Conservation (phyloP, 2,888 invertebrate species). For the Drosophila bunnanda region DNA sequence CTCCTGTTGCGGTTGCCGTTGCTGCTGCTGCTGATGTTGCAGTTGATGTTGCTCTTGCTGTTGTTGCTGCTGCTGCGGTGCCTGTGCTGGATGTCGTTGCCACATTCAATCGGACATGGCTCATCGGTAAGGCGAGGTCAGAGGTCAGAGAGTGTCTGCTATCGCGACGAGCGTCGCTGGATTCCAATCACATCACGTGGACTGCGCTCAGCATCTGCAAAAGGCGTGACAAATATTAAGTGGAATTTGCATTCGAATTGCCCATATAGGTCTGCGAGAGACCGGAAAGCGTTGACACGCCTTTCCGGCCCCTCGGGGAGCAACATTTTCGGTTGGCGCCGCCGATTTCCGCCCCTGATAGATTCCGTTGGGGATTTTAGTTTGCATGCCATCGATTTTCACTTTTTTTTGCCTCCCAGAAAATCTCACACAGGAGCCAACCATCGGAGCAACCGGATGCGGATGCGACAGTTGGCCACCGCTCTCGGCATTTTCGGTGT, state of each 20-base stretch:
- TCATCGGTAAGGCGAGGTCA: constrained; percentile 11
- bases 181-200: constrained; percentile 67
- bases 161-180: constrained; percentile 55
- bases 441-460: constrained; percentile 49
- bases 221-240: constrained; percentile 26
- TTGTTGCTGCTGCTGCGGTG: constrained; percentile 16
- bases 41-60: constrained; percentile 16
- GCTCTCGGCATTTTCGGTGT: constrained; percentile 44
- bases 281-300: constrained; percentile 51
- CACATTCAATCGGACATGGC: constrained; percentile 61
- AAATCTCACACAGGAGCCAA: constrained; percentile 11
- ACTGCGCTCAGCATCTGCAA: constrained; percentile 54
- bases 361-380: constrained; percentile 25
- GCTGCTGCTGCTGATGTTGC: constrained; percentile 16
- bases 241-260: constrained; percentile 24
- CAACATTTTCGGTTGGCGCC: constrained; percentile 13
- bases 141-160: constrained; percentile 20
- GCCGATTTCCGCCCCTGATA: constrained; percentile 43
- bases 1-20: constrained; percentile 23
- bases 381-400: constrained; percentile 34
- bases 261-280: constrained; percentile 34
- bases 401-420: not conserved
- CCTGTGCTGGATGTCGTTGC: constrained; percentile 14
- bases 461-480: constrained; percentile 65
- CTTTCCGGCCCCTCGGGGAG: constrained; percentile 11